These are phyloP conservation scores for Amphibalanus amphitrite DNA, from an alignment of 1,140 invertebrate genomes.

Conservation along the genomic window DNA sequence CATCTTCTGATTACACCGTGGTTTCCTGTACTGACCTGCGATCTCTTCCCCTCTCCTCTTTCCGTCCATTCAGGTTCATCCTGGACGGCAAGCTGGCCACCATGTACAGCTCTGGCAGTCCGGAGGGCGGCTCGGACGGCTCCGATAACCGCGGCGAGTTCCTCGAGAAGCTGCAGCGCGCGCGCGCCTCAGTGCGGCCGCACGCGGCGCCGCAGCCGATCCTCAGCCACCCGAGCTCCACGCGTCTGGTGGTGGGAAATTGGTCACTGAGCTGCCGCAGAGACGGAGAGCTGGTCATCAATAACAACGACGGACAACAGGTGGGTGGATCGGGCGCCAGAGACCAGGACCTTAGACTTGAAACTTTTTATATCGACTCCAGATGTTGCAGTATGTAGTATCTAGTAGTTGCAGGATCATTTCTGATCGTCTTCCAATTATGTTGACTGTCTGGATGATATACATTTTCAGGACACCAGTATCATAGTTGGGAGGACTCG, in stretches of 20 bases:
- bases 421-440: no score
- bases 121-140: slow-evolving; percentile 91
- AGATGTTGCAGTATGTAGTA: no score
- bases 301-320: slow-evolving; percentile 77
- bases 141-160: slow-evolving; percentile 94
- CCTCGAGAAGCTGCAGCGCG: slow-evolving; percentile 81
- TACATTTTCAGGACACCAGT: no score
- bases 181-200: slow-evolving; percentile 66
- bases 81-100: slow-evolving; percentile 91
- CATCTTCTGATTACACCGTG: no score
- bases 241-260: slow-evolving; percentile 73
- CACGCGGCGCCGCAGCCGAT: slow-evolving; percentile 68
- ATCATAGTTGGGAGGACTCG: no score
- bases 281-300: slow-evolving; percentile 67
- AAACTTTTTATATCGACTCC: no score
- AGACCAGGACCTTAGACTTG: no score
- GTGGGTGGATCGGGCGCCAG: no score
- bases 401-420: no score
- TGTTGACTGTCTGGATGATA: no score
- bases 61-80: slow-evolving; percentile 75
- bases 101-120: slow-evolving; percentile 95
- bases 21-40: no score
- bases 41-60: no score
- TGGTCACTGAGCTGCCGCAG: slow-evolving; percentile 63
- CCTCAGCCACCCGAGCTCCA: slow-evolving; percentile 46